Percentiles rank a stretch among this genome's conserved stretches.
These are phyloP conservation scores for Drosophila ironensis DNA, from an alignment of 1,140 invertebrate species.

Conservation along the genomic window DNA sequence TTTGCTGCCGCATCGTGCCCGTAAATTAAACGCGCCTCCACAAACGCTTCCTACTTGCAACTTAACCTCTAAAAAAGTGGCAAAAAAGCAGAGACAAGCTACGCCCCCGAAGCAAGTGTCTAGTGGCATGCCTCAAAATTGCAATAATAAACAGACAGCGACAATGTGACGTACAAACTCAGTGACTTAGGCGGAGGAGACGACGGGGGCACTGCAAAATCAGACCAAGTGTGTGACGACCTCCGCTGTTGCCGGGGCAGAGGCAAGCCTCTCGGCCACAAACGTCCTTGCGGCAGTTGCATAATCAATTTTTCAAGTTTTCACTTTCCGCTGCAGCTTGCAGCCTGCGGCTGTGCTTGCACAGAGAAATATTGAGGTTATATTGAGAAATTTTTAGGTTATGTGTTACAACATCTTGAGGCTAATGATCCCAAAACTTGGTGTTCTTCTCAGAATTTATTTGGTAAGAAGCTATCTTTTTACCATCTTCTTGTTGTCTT, in stretches of 20 bases:
- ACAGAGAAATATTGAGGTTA: conserved; percentile 1
- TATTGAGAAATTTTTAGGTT: not conserved
- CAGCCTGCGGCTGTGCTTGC: conserved; percentile 20
- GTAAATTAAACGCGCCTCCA: conserved; percentile 67
- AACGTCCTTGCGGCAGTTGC: conserved; percentile 76
- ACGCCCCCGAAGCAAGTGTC: conserved; percentile 60
- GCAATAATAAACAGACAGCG: conserved; percentile 48
- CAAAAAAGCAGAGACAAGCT: conserved; percentile 33
- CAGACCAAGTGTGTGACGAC: conserved; percentile 76
- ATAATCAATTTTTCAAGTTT: conserved; percentile 77
- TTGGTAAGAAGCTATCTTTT: too few species aligned
- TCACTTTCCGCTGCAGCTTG: conserved; percentile 55
- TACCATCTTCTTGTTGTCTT: too few species aligned
- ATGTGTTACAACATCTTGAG: too few species aligned
- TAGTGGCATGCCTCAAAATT: conserved; percentile 58
- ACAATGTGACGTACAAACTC: too few species aligned
- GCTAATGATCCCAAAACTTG: too few species aligned
- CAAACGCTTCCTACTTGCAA: conserved; percentile 71
- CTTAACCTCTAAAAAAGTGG: conserved; percentile 70
- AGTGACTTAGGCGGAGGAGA: conserved; percentile 6
- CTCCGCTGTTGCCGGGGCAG: conserved; percentile 41
- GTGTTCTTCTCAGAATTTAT: too few species aligned
- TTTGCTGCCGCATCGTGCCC: conserved; percentile 67
- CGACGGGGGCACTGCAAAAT: conserved; percentile 45
- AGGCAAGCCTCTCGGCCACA: conserved; percentile 63